phyloP scores from a whole-genome alignment of 64 coral and sea anemone species.

The Cladopsammia gracilis region DNA sequence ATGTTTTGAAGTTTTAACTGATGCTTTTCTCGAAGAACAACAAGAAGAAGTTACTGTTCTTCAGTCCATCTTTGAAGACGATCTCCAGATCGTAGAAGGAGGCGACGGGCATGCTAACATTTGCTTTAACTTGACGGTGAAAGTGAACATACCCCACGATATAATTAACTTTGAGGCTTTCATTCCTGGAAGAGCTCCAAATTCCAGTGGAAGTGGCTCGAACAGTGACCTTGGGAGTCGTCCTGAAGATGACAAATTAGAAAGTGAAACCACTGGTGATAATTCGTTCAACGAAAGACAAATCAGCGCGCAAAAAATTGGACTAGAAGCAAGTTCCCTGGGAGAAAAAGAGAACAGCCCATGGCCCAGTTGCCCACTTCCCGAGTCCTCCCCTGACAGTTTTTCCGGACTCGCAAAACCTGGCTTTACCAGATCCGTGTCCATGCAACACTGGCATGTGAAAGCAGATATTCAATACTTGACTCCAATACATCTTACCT shows the following conservation, averaged over 20 bases:
- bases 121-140: constrained; percentile 75
- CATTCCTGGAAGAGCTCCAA: constrained; percentile 39
- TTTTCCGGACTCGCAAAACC: constrained; percentile 36
- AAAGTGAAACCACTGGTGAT: neutral
- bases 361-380: neutral
- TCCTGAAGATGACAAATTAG: neutral
- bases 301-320: neutral
- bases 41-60: constrained; percentile 82
- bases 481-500: constrained; percentile 66
- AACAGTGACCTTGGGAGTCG: neutral
- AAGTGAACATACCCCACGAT: constrained; percentile 64
- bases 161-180: constrained; percentile 72
- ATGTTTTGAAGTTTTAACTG: constrained; percentile 44
- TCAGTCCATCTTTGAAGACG: constrained; percentile 80
- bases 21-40: constrained; percentile 63
- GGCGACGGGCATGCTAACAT: constrained; percentile 35
- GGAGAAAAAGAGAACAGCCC: neutral
- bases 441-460: constrained; percentile 66
- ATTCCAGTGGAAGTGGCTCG: too few relatives aligned
- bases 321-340: neutral
- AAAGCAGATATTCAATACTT: constrained; percentile 47
- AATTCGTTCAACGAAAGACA: neutral
- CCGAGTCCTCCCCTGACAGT: neutral
- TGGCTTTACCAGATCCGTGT: constrained; percentile 38
- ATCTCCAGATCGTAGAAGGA: constrained; percentile 41